Percentiles rank a stretch among this genome's conserved stretches.
Conservation (phyloP, 2,797 vertebrate genomes). For the Galago senegalensis region DNA sequence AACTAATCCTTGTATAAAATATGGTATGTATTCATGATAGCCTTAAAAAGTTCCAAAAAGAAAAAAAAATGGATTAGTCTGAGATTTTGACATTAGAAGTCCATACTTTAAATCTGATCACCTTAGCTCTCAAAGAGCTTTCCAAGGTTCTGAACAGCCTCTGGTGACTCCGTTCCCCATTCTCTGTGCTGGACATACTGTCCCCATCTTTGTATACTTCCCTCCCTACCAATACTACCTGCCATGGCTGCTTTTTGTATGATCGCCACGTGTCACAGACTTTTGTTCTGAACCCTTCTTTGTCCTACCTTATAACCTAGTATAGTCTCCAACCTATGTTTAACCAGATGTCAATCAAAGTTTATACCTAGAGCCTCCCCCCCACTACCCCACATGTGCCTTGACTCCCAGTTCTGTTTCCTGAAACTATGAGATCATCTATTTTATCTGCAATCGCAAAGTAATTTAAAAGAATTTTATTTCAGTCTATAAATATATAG, state of each 20-base stretch:
- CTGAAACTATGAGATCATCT: background rate
- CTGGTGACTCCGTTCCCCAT: fast-evolving
- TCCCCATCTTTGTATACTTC: background rate
- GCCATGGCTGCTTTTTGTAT: background rate
- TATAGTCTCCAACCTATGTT: background rate
- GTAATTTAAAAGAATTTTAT: background rate
- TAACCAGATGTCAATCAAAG: constrained; percentile 23
- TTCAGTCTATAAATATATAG: background rate
- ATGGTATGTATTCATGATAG: background rate
- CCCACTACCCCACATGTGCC: background rate
- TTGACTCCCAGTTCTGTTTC: background rate
- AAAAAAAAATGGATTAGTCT: background rate
- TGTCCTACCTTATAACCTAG: background rate
- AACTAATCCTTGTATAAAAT: background rate
- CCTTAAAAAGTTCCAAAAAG: background rate
- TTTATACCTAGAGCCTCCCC: background rate
- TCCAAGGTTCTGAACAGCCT: background rate
- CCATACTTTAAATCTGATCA: background rate
- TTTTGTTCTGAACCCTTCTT: background rate
- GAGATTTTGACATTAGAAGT: background rate
- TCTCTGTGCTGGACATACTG: background rate
- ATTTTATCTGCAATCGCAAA: constrained; percentile 6
- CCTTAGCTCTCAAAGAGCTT: background rate
- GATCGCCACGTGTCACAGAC: background rate
- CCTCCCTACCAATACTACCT: background rate